Conservation (phyloP, 2,797 vertebrate genomes). For the Aythya fuligula region DNA sequence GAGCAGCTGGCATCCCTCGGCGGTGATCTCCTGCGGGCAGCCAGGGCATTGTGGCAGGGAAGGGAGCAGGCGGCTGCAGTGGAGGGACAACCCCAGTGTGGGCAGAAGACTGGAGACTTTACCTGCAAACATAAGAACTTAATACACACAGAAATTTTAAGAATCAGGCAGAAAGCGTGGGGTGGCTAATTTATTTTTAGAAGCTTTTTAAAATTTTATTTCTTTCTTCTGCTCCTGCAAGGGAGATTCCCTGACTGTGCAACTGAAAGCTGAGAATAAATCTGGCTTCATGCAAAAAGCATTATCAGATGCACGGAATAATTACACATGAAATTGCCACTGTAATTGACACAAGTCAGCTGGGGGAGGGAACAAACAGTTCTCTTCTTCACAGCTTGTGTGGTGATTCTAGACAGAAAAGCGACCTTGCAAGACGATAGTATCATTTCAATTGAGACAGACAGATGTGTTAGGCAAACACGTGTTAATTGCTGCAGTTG, state of each 20-base stretch:
- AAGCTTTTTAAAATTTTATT: neutral
- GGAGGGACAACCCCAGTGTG: neutral
- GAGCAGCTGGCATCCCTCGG: conserved; percentile 17
- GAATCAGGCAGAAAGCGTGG: neutral
- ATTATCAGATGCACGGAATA: conserved; percentile 35
- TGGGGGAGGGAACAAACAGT: neutral
- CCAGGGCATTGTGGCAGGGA: neutral
- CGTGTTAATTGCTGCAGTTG: conserved; percentile 27
- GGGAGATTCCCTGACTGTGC: conserved; percentile 1
- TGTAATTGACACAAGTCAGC: conserved; percentile 42
- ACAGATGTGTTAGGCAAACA: conserved; percentile 53
- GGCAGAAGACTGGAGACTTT: neutral
- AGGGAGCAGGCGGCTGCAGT: neutral
- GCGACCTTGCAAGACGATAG: conserved; percentile 41
- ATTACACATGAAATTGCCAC: conserved; percentile 49
- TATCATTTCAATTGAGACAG: conserved; percentile 69
- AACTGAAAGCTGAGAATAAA: conserved; percentile 17
- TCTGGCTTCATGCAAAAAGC: neutral
- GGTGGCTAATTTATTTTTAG: neutral
- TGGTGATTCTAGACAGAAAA: conserved; percentile 41
- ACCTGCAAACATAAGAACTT: neutral
- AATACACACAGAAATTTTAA: neutral
- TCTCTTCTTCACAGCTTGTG: neutral
- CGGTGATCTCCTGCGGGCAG: rapidly evolving
- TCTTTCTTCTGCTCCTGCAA: neutral